A percentile compares a stretch with the other conserved stretches of the same genome.
Conservation (phyloP, 2,113 vertebrate genomes). For the Stigmatopora nigra region DNA sequence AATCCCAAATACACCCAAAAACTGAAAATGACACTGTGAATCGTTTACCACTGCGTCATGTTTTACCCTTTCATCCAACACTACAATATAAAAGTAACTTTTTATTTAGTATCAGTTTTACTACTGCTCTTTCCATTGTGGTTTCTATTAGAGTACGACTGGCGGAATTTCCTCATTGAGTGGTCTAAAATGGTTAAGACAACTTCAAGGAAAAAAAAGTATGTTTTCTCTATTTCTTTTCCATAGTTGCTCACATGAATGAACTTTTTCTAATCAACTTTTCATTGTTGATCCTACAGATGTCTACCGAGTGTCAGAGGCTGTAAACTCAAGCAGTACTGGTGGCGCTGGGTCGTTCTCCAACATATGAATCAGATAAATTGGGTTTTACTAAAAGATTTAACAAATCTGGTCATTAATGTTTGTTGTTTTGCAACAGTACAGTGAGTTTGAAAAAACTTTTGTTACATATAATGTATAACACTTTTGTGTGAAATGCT, state of each 20-base stretch:
- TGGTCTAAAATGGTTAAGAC: constrained; percentile 16
- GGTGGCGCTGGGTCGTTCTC: constrained; percentile 17
- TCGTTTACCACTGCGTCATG: no score
- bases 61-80: no score
- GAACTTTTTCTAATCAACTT: not conserved
- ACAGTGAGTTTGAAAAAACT: not conserved
- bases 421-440: not conserved
- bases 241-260: not conserved
- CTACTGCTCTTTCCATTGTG: not conserved
- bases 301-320: constrained; percentile 37
- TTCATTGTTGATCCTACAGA: constrained; percentile 34
- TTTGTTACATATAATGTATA: not conserved
- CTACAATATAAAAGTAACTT: no score
- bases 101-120: no score
- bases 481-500: not conserved
- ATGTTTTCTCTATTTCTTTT: constrained; percentile 10
- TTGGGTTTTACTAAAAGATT: not conserved
- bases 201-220: constrained; percentile 36
- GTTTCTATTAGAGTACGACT: constrained; percentile 37
- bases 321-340: constrained; percentile 9
- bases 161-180: constrained; percentile 15
- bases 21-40: no score
- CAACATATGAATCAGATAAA: constrained; percentile 14
- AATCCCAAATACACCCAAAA: no score
- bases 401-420: not conserved